A percentile compares a stretch with the other conserved stretches of the same genome.
These are phyloP conservation scores for Cristatella mucedo DNA, from an alignment of 2,888 invertebrate genomes.

Conservation along the genomic window DNA sequence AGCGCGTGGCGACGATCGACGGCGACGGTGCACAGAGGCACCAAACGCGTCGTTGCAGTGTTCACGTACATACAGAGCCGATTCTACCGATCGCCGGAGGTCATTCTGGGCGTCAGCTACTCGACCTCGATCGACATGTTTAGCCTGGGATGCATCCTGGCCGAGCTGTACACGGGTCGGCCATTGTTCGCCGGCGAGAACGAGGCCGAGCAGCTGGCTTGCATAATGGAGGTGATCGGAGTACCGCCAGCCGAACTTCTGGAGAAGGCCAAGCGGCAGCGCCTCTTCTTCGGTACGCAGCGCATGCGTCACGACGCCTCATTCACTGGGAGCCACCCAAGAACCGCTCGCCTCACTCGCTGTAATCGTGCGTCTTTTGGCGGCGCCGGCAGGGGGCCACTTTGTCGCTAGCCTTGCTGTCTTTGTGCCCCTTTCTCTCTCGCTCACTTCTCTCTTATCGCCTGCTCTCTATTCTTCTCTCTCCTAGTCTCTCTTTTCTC, in stretches of 20 bases:
- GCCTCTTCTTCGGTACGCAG: constrained; percentile 84
- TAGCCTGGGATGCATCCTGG: constrained; percentile 61
- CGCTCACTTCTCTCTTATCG: too few species aligned
- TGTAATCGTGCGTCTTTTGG: too few species aligned
- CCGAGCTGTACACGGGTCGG: constrained; percentile 80
- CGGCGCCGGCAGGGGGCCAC: too few species aligned
- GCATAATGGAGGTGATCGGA: constrained; percentile 79
- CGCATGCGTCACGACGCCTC: too few species aligned
- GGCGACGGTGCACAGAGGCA: too few species aligned
- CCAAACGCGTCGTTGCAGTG: constrained; percentile 44
- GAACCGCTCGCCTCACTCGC: too few species aligned
- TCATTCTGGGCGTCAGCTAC: constrained; percentile 59
- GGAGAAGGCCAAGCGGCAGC: constrained; percentile 68
- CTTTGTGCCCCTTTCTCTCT: too few species aligned
- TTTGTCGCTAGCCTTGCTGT: too few species aligned
- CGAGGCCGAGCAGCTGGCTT: constrained; percentile 83
- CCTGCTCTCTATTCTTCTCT: too few species aligned
- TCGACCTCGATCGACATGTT: constrained; percentile 48
- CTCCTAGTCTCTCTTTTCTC: too few species aligned
- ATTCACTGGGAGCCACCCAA: too few species aligned
- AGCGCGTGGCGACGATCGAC: too few species aligned
- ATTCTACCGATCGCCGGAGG: constrained; percentile 77
- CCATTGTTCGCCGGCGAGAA: constrained; percentile 88
- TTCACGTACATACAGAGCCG: constrained; percentile 90
- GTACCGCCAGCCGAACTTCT: constrained; percentile 67